Percentiles rank a stretch among this genome's conserved stretches.
phyloP scores from a whole-genome alignment of 2,797 vertebrate genomes.

The Orientallactaga sibirica region DNA sequence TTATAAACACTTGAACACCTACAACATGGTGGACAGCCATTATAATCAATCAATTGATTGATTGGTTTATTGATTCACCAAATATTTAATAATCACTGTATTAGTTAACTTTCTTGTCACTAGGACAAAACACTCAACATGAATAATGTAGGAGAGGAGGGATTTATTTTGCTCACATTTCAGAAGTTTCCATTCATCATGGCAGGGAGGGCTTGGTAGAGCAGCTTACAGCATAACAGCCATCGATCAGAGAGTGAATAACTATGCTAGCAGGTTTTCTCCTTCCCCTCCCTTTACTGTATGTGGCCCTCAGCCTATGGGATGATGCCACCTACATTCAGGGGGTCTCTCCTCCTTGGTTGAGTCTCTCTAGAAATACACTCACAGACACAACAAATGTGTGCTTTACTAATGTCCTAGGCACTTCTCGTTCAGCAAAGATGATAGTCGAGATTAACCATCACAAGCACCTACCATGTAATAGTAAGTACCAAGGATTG shows the following conservation, averaged over 20 bases:
- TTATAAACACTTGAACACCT: too few relatives aligned
- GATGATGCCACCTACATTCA: too few relatives aligned
- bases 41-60: background rate
- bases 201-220: background rate
- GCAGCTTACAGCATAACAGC: background rate
- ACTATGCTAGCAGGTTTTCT: background rate
- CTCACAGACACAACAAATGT: background rate
- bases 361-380: background rate
- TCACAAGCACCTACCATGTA: background rate
- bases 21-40: background rate
- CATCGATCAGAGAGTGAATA: background rate
- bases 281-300: background rate
- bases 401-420: background rate
- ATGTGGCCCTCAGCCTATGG: background rate
- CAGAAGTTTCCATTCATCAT: background rate
- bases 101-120: background rate
- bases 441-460: background rate
- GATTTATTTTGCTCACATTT: background rate
- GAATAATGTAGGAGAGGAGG: background rate
- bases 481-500: background rate
- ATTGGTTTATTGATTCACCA: slow-evolving; percentile 1
- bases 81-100: background rate
- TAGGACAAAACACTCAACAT: background rate
- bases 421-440: background rate
- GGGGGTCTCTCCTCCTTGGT: too few relatives aligned